phyloP scores from a whole-genome alignment of 2,888 invertebrate genomes.

The Microctonus brassicae region DNA sequence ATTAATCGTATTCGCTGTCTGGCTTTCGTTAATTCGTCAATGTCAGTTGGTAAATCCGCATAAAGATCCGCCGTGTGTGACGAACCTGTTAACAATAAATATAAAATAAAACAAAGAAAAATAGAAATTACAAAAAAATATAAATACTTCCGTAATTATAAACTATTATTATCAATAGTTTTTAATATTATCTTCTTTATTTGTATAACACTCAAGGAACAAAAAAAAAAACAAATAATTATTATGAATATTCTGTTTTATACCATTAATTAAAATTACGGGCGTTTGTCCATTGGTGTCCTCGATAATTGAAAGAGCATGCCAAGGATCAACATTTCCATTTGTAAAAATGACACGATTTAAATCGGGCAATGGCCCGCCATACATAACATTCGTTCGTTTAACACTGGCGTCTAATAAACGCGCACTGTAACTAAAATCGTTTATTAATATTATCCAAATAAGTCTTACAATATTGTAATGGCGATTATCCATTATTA shows the following conservation, averaged over 20 bases:
- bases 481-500: not conserved
- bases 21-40: conserved; percentile 46
- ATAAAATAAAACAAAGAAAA: not conserved
- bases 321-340: conserved; percentile 76
- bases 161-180: not conserved
- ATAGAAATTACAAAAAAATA: too few species aligned
- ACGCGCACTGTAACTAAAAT: conserved; percentile 50
- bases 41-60: conserved; percentile 39
- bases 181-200: not conserved
- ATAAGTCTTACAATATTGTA: not conserved
- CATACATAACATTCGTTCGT: conserved; percentile 71
- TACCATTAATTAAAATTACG: conserved; percentile 60
- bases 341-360: conserved; percentile 74
- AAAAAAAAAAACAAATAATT: not conserved
- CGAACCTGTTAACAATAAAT: conserved; percentile 47
- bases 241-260: too few species aligned
- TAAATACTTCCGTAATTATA: not conserved
- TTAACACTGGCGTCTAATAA: conserved; percentile 66
- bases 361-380: conserved; percentile 71
- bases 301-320: conserved; percentile 71
- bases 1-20: conserved; percentile 47
- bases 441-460: not conserved
- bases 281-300: conserved; percentile 61
- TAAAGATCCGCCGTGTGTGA: conserved; percentile 57
- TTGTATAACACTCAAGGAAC: not conserved